phyloP scores from a whole-genome alignment of 1,140 invertebrate species.

The Lineus longissimus region DNA sequence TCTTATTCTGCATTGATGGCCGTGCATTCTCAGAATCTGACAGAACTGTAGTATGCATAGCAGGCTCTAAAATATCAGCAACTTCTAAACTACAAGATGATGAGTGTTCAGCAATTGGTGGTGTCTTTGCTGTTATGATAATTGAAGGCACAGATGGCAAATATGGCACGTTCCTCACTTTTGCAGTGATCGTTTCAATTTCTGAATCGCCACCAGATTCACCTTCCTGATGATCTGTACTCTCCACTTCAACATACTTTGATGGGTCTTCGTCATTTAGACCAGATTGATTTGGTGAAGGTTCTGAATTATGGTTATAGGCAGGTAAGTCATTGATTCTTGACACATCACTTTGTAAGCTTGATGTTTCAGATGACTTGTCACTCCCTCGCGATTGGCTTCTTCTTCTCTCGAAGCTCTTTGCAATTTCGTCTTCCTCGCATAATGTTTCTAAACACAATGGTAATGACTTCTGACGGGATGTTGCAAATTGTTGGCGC shows the following conservation, averaged over 20 bases:
- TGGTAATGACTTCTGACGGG: slow-evolving; percentile 40
- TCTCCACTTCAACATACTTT: neutral
- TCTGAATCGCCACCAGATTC: neutral
- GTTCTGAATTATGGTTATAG: neutral
- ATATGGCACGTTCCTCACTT: slow-evolving; percentile 17
- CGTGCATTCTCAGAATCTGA: slow-evolving; percentile 7
- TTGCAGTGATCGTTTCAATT: slow-evolving; percentile 6
- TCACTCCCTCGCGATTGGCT: neutral
- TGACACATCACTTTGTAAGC: neutral
- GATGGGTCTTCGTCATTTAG: neutral
- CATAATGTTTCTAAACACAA: slow-evolving; percentile 38
- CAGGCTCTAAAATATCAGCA: slow-evolving; percentile 37
- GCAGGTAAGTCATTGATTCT: neutral
- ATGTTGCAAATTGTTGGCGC: slow-evolving; percentile 30
- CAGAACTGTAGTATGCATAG: slow-evolving; percentile 16
- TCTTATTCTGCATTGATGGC: neutral
- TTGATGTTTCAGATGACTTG: neutral
- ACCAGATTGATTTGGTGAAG: neutral
- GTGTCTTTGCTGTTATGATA: slow-evolving; percentile 16
- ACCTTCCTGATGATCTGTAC: neutral
- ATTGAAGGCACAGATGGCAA: slow-evolving; percentile 29
- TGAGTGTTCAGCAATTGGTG: slow-evolving; percentile 13
- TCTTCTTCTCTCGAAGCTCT: slow-evolving; percentile 11
- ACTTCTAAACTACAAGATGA: slow-evolving; percentile 36
- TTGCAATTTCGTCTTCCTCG: slow-evolving; percentile 36